Evolutionary conservation across 2,797 vertebrate genomes (phyloP).

Genomic region (Pelodytes ibericus): DNA sequence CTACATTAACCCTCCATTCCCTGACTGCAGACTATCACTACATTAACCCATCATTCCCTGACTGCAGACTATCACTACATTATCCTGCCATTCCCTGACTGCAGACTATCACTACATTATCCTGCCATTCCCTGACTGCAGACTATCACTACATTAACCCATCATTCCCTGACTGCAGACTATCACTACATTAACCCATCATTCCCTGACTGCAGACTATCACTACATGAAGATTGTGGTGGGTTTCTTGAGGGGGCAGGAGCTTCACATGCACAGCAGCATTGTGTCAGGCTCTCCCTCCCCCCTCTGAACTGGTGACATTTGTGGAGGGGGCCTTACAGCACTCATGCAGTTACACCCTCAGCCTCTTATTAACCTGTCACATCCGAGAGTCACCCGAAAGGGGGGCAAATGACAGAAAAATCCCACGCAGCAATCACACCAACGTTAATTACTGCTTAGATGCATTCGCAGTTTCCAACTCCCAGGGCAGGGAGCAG

Average conservation of each 20-base stretch:
- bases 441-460: slow-evolving; percentile 34
- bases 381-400: slow-evolving; percentile 2
- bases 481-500: slow-evolving; percentile 14
- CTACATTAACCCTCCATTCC: neutral
- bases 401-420: slow-evolving; percentile 6
- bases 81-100: too few species aligned
- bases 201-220: neutral
- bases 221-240: neutral
- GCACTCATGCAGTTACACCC: neutral
- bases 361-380: slow-evolving; percentile 27
- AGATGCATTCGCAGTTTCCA: neutral
- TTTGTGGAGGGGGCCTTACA: neutral
- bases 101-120: too few species aligned
- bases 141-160: too few species aligned
- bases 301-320: slow-evolving; percentile 5
- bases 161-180: too few species aligned
- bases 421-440: slow-evolving; percentile 32
- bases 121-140: too few species aligned
- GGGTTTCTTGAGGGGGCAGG: neutral
- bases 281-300: neutral
- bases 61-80: too few species aligned
- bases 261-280: neutral
- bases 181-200: neutral
- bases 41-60: too few species aligned
- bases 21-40: too few species aligned